Evolutionary conservation across 2,113 vertebrate species (phyloP), one percentile per base, ranked within the genome.

Genomic region (Scartelaos histophorus): DNA sequence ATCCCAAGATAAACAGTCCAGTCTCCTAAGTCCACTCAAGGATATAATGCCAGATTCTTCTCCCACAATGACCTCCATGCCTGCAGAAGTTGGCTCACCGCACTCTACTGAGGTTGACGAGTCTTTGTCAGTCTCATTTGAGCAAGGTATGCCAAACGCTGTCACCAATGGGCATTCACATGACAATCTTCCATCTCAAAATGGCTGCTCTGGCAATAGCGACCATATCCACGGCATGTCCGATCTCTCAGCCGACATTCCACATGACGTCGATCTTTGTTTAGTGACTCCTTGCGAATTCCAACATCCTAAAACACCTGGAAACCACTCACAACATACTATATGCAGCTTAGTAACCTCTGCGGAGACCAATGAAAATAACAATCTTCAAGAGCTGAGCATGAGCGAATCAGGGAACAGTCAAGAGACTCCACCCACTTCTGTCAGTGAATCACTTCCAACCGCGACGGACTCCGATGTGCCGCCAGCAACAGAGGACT

Each of bases 201-300:
- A 93, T 12, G 72, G 76, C 10, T 64, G 71, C 1, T 74, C 75
- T 0, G 88, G 79, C 1, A 74, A 90, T 29, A 88, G 91, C 0
- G 91, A 90, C 0, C 69, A 74, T 17, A 54, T 89, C 38, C 71
- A 76, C 2, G 68, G 68, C 1, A 47, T 88, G 69, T 73, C 87
- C 5, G 89, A 24, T 17, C 66, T 90, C 0, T 78, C 76, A n/a
- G 84, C 66, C 0, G 93, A 94, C 4, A 43, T 88, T 16, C 95
- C 94, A 0, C 96, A 98, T 0, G 95, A 97, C 0, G 97, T 99
- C 1, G 97, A 98, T 64, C 90, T 99, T 35, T 99, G 97, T 74
- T 85, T 99, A 64, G 97, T 99, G 64, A 97, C 96, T 0, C 96
- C 97, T 0, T 98, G 97, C 3, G 97, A 98, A 90, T 98, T 98